These are phyloP conservation scores for Cynaeus angustus DNA, from an alignment of 2,888 invertebrate genomes.

Conservation along the genomic window DNA sequence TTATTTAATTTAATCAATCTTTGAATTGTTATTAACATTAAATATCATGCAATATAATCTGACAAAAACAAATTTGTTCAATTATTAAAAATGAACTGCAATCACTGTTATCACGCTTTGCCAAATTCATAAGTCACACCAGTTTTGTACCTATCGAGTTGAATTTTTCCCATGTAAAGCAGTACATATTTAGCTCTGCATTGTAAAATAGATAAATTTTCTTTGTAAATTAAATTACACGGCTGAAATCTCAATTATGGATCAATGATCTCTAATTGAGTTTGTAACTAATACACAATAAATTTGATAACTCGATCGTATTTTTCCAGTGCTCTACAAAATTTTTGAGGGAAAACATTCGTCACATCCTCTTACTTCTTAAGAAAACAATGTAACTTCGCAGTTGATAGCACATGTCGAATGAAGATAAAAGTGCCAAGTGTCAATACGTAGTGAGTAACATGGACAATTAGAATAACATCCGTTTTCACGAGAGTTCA, in stretches of 20 bases:
- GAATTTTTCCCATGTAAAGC: too few species aligned
- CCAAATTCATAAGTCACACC: too few species aligned
- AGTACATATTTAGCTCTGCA: too few species aligned
- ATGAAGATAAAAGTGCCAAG: constrained; percentile 20
- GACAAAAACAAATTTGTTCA: too few species aligned
- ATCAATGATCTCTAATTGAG: constrained; percentile 26
- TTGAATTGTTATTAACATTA: too few species aligned
- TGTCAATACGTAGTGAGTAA: neutral
- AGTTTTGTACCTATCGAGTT: too few species aligned
- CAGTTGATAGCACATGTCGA: constrained; percentile 1
- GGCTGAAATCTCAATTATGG: constrained; percentile 14
- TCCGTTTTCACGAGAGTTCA: constrained; percentile 25
- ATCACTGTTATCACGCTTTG: too few species aligned
- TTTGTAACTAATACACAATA: constrained; percentile 17
- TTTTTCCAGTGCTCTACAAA: constrained; percentile 20
- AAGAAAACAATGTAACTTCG: constrained; percentile 16
- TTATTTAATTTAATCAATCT: too few species aligned
- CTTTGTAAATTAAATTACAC: constrained; percentile 9
- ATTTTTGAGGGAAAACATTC: constrained; percentile 6
- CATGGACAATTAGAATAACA: constrained; percentile 17
- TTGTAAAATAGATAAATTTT: neutral
- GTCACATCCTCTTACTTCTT: neutral
- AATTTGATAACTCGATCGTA: constrained; percentile 20
- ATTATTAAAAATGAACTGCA: too few species aligned
- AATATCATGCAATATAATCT: too few species aligned